Evolutionary conservation across 2,888 invertebrate genomes (phyloP).

Genomic region (Amphipyra berbera): DNA sequence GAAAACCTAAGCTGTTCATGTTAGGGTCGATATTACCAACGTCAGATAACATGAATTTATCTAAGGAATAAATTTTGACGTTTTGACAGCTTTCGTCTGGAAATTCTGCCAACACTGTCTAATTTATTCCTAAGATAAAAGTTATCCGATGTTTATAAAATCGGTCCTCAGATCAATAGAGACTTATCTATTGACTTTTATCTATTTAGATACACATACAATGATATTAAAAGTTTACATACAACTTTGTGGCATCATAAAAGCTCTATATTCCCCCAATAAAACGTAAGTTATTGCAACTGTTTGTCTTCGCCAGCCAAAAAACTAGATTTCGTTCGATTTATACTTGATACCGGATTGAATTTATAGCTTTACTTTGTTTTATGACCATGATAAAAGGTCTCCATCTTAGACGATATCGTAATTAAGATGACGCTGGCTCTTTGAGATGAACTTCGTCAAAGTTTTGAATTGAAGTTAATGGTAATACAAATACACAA

Average conservation of each 20-base stretch:
- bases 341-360: slow-evolving; percentile 25
- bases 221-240: not conserved
- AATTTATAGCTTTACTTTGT: slow-evolving; percentile 40
- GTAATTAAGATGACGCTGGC: slow-evolving; percentile 24
- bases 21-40: no score
- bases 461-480: not conserved
- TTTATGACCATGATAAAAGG: slow-evolving; percentile 43
- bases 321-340: slow-evolving; percentile 38
- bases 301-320: slow-evolving; percentile 14
- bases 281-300: slow-evolving; percentile 40
- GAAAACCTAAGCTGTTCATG: no score
- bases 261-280: slow-evolving; percentile 24
- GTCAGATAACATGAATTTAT: no score
- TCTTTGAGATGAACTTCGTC: slow-evolving; percentile 4
- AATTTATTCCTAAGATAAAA: no score
- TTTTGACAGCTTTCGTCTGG: no score
- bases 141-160: no score
- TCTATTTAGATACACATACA: no score
- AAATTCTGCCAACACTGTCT: no score
- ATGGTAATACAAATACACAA: no score
- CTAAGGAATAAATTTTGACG: no score
- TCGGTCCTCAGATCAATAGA: no score
- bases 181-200: not conserved
- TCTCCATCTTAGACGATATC: slow-evolving; percentile 26
- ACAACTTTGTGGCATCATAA: not conserved